These are phyloP conservation scores for Caenorhabditis tropicalis DNA, from an alignment of 1,140 invertebrate genomes.

Conservation along the genomic window DNA sequence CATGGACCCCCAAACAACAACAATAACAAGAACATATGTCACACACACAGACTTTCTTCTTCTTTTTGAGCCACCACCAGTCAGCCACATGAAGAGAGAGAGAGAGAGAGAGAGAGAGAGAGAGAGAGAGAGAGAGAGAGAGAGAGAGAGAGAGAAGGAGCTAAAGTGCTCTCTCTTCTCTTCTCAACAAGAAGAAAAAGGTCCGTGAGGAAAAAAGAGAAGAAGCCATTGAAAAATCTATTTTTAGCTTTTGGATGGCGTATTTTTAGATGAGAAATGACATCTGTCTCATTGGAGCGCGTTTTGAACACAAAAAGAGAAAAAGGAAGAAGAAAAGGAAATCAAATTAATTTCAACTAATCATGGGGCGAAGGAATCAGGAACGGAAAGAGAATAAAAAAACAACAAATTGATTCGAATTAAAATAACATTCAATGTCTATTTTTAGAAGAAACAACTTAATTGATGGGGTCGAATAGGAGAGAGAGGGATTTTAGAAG, in stretches of 20 bases:
- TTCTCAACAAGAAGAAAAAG: no score
- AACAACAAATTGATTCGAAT: conserved; percentile 26
- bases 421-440: background rate
- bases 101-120: no score
- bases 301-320: background rate
- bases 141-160: no score
- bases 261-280: background rate
- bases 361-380: background rate
- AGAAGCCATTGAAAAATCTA: background rate
- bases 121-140: no score
- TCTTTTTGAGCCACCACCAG: no score
- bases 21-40: conserved; percentile 33
- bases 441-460: background rate
- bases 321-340: background rate
- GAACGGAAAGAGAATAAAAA: background rate
- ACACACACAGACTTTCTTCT: background rate
- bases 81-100: no score
- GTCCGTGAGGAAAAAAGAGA: background rate
- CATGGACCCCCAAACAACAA: conserved; percentile 1
- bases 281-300: background rate
- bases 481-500: no score
- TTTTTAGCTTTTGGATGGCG: background rate
- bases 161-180: no score
- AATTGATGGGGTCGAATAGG: background rate
- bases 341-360: conserved; percentile 19